These are phyloP conservation scores for Lepidonotus clava DNA, from an alignment of 2,888 invertebrate species.

Conservation along the genomic window DNA sequence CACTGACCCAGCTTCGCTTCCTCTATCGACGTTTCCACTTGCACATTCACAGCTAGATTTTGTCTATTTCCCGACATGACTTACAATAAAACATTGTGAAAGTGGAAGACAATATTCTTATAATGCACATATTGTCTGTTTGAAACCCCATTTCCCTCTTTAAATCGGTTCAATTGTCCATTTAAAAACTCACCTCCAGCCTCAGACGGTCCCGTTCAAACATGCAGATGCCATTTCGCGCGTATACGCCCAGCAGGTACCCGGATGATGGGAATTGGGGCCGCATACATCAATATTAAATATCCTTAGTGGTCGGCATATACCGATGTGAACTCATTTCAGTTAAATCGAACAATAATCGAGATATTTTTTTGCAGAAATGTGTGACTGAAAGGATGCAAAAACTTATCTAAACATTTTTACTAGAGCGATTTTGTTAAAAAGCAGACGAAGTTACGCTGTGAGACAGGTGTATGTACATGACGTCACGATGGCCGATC, in stretches of 20 bases:
- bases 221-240: constrained; percentile 44
- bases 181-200: neutral
- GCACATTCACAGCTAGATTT: neutral
- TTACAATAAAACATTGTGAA: constrained; percentile 3
- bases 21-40: neutral
- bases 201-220: constrained; percentile 25
- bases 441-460: constrained; percentile 6
- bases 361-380: too few species aligned
- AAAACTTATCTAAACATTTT: too few species aligned
- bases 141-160: too few species aligned
- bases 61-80: neutral
- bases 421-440: too few species aligned
- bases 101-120: too few species aligned
- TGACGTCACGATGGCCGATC: neutral
- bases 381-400: too few species aligned
- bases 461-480: neutral
- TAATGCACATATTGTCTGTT: too few species aligned
- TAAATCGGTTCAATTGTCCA: neutral
- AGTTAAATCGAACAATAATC: too few species aligned
- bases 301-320: too few species aligned
- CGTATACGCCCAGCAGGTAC: constrained; percentile 34
- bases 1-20: neutral
- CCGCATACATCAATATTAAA: constrained; percentile 47
- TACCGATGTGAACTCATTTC: too few species aligned
- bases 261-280: constrained; percentile 19